Evolutionary conservation across 2,113 vertebrate genomes (phyloP).

Genomic region (Thomomys bottae): DNA sequence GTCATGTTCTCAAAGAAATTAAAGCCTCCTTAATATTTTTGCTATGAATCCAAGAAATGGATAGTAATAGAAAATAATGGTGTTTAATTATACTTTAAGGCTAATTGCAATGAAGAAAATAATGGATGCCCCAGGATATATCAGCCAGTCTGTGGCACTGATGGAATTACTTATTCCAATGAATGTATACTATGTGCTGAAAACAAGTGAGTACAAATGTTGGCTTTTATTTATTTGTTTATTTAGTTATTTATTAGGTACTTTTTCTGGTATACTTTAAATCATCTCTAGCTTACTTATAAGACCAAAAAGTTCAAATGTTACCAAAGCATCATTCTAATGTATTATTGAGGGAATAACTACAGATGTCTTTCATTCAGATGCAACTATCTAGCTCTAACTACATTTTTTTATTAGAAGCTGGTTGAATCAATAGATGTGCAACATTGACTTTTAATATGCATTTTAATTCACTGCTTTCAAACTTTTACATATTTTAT

Average conservation of each 20-base stretch:
- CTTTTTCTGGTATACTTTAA: too few species aligned
- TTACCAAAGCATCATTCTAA: too few species aligned
- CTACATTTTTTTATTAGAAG: too few species aligned
- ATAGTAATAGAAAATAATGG: not conserved
- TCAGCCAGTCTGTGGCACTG: conserved; percentile 70
- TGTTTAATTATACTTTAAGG: conserved; percentile 53
- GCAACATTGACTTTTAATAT: not conserved
- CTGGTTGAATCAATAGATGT: too few species aligned
- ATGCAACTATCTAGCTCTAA: too few species aligned
- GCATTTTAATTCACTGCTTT: not conserved
- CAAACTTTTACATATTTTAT: not conserved
- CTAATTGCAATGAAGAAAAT: not conserved
- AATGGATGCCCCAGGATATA: conserved; percentile 40
- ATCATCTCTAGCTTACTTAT: too few species aligned
- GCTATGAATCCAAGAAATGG: not conserved
- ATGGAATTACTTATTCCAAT: conserved; percentile 56
- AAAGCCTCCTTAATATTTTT: conserved; percentile 36
- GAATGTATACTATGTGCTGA: conserved; percentile 59
- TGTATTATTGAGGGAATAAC: too few species aligned
- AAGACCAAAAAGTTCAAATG: too few species aligned
- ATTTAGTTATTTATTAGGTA: too few species aligned
- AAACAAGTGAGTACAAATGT: conserved; percentile 68
- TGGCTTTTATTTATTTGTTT: not conserved
- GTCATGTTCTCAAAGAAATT: not conserved
- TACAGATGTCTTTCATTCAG: too few species aligned